A percentile compares a stretch with the other conserved stretches of the same genome.
Conservation (phyloP, 1,140 invertebrate genomes). For the Meteorus sp. region DNA sequence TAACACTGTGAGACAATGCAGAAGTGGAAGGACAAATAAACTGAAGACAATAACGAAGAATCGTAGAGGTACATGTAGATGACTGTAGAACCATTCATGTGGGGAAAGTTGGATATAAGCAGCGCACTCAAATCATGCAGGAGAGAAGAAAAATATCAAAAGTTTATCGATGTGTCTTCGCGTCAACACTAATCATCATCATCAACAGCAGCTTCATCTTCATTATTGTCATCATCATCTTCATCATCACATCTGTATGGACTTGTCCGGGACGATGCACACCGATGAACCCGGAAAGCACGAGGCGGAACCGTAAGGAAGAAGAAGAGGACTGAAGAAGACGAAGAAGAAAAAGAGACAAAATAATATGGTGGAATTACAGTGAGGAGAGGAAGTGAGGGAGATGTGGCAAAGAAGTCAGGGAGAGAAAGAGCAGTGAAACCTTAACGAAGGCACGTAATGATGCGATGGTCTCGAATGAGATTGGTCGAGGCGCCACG, state of each 20-base stretch:
- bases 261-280: slow-evolving; percentile 21
- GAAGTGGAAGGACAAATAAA: too few relatives aligned
- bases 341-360: background rate
- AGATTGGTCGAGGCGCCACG: slow-evolving; percentile 26
- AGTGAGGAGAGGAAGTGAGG: background rate
- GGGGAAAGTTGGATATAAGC: slow-evolving; percentile 10
- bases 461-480: background rate
- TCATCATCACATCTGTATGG: slow-evolving; percentile 22
- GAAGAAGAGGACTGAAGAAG: background rate
- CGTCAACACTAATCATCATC: slow-evolving; percentile 23
- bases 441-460: slow-evolving; percentile 6
- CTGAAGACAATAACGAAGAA: too few relatives aligned
- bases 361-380: background rate
- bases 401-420: too few relatives aligned
- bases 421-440: background rate
- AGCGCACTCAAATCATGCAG: background rate
- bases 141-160: slow-evolving; percentile 13
- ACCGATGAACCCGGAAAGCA: slow-evolving; percentile 24
- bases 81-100: slow-evolving; percentile 1
- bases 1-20: background rate
- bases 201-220: background rate
- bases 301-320: slow-evolving; percentile 21
- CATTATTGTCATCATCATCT: slow-evolving; percentile 4
- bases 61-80: background rate
- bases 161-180: slow-evolving; percentile 15